Base-by-base conservation (phyloP, 35 echinoderm and acorn worm species). In the Anneissia japonica region DNA sequence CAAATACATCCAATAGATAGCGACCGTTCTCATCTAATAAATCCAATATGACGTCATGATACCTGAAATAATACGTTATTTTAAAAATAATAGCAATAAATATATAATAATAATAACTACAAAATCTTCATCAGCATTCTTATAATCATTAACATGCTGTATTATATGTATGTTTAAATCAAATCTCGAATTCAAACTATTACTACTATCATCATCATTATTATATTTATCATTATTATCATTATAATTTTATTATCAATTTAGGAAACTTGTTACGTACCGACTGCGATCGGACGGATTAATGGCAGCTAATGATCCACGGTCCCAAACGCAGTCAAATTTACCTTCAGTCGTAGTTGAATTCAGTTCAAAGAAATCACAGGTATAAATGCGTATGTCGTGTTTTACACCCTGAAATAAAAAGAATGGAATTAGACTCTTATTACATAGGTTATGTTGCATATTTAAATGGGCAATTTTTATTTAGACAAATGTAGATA, bases 321-420 rank as follows among this genome's bases (percentile, higher is more conserved):
- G 74, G 32, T 99, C 96, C 96, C 96, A 99, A 35, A 94, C 85
- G 39, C 96, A 99, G 72, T 99, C 96, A 77, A 91, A 91, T 79
- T 87, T 82, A 40, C 79, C 79, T 26, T 35, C 78, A 19, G 85
- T 81, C 81, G 90, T 64, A 82, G 77, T 74, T 35, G 38, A 87
- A 0, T 89, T 88, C 34, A 99, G 38, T 35, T 85, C 83, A 79
- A 94, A 99, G 87, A 94, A 99, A 84, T 99, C 96, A 34, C 92
- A 91, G 7, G 77, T 38, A 79, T 91, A 99, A 35, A 99, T 94
- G 16, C 79, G 35, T 4, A 94, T 72, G n/a, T 94, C 85, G 31
- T 81, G 17, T 33, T 87, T 85, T 35, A 79, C 82, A 17, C 77
- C 92, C 92, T 94, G 32, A 6, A 64, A 72, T 16, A 31, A 85